Conservation (phyloP, 2,888 invertebrate species). For the Anaspis maculata region DNA sequence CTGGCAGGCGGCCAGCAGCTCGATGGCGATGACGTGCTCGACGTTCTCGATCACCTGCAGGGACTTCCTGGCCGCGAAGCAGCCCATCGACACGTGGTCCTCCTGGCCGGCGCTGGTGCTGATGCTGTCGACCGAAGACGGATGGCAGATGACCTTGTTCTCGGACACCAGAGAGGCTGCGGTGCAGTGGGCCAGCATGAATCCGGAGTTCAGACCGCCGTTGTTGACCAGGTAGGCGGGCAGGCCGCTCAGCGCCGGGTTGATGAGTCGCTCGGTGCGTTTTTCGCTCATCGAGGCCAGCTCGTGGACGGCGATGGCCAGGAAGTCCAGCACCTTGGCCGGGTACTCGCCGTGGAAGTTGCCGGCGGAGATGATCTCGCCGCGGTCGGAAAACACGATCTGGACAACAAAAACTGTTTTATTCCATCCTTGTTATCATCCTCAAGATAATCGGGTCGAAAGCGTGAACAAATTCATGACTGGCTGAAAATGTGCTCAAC, state of each 20-base stretch:
- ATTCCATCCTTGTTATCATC: no score
- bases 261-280: constrained; percentile 54
- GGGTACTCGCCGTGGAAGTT: constrained; percentile 66
- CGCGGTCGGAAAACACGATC: constrained; percentile 48
- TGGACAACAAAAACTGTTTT: constrained; percentile 20
- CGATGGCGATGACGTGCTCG: constrained; percentile 55
- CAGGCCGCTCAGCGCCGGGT: constrained; percentile 53
- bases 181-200: constrained; percentile 61
- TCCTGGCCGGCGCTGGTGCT: constrained; percentile 59
- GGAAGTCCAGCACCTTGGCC: constrained; percentile 56
- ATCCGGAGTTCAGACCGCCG: constrained; percentile 61
- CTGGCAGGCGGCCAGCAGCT: constrained; percentile 57
- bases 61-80: constrained; percentile 55
- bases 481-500: no score
- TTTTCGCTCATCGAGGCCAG: constrained; percentile 59
- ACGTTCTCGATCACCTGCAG: constrained; percentile 47
- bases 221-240: constrained; percentile 57
- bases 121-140: constrained; percentile 56
- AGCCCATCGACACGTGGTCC: constrained; percentile 65
- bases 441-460: no score
- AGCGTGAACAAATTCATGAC: no score
- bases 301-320: constrained; percentile 58
- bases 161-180: constrained; percentile 61
- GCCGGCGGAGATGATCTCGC: constrained; percentile 57
- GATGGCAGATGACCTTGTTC: constrained; percentile 61